Percentiles rank a stretch among this genome's conserved stretches.
Evolutionary conservation across 2,797 vertebrate genomes (phyloP).

Genomic region (Perodicticus potto): DNA sequence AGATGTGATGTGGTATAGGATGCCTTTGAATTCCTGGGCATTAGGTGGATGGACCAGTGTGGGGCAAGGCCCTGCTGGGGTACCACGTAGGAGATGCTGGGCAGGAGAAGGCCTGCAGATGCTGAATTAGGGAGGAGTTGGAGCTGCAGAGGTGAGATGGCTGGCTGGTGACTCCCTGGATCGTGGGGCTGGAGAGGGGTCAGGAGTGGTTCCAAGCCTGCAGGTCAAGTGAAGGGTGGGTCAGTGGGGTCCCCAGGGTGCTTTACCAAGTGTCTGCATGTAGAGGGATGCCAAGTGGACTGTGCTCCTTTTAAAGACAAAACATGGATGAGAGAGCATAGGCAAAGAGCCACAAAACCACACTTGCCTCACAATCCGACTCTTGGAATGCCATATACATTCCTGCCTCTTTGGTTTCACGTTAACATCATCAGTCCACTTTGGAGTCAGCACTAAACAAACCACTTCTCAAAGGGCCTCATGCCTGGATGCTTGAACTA

Average conservation of each 20-base stretch:
- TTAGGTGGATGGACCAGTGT: background rate
- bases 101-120: background rate
- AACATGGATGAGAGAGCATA: background rate
- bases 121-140: background rate
- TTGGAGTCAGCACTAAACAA: background rate
- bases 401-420: background rate
- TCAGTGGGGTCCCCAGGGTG: background rate
- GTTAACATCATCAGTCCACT: background rate
- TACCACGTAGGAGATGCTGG: background rate
- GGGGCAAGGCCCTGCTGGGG: background rate
- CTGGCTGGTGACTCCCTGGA: background rate
- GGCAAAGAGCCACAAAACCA: background rate
- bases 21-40: background rate
- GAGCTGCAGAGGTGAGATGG: background rate
- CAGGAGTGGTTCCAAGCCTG: background rate
- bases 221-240: background rate
- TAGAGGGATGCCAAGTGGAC: background rate
- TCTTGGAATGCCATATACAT: background rate
- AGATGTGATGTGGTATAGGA: too few relatives aligned
- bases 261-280: background rate
- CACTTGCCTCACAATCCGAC: background rate
- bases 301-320: background rate
- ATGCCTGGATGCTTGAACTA: background rate
- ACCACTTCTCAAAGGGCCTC: background rate
- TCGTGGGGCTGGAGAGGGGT: background rate